Base-by-base conservation (phyloP, 2,888 invertebrate genomes). In the Lasioglossum marginatum region DNA sequence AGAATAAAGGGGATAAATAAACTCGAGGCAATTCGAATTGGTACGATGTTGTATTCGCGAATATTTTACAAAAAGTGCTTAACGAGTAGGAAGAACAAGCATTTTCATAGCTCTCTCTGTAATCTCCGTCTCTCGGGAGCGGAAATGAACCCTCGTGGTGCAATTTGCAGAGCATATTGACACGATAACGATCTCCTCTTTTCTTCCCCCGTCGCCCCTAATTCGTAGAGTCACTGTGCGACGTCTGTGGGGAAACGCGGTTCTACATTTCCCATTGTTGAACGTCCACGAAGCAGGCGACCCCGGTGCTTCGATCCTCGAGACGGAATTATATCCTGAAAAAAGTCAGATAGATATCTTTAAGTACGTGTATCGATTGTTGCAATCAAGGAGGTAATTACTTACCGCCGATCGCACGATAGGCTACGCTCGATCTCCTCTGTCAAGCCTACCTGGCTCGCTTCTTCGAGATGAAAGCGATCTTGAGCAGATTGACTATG, bases 401-500 rank as follows among this genome's bases (percentile, higher is more conserved):
- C 79, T 82, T n/a, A 83, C 78, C 80, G 66, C 71, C 71, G 79
- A 79, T 80, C 66, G 63, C 77, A 37, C 48, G 72, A 63, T 57
- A 77, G 73, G 43, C 45, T 63, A 27, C 73, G n/a, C 23, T 23
- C 79, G 37, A 60, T 27, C 45, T 10, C 31, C 43, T n/a, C 37
- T 27, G 89, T 6, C 6, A 2, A 27, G 27, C 91, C 91, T 94
- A 95, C 94, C 94, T 96, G 93, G 75, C 93, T 92, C 94, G 95
- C 95, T 94, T 95, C 93, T 93, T 95, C 92, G 92, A 93, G 88
- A 88, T 95, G 93, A 96, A 95, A 82, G 96, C 95, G 90, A 98
- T 96, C 95, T 98, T 98, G 84, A 98, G 96, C 86, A 98, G 95
- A 92, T 97, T 96, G 72, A 98, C 97, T 74, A 97, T 96, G 0